phyloP scores from a whole-genome alignment of 2,113 vertebrate genomes.

The Pedionomus torquatus region DNA sequence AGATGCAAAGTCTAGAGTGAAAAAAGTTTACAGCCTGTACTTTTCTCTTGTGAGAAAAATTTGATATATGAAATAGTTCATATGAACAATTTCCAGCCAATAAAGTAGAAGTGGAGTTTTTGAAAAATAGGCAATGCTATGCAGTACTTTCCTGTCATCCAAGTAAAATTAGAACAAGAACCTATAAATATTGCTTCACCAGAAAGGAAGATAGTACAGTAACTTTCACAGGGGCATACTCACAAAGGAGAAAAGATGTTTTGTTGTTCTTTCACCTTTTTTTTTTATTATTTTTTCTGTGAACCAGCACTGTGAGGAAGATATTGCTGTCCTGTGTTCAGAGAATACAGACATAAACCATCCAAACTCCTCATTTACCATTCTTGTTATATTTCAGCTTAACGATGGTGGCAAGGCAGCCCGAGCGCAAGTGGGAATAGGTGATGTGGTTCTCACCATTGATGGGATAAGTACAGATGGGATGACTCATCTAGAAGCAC shows the following conservation, averaged over 20 bases:
- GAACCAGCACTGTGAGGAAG: neutral
- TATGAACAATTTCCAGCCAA: neutral
- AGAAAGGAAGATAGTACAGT: neutral
- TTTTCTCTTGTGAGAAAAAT: neutral
- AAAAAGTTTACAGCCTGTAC: neutral
- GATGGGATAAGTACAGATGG: constrained; percentile 89
- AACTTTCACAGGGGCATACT: neutral
- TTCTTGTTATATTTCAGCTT: constrained; percentile 78
- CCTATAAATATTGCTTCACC: neutral
- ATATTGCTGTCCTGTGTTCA: neutral
- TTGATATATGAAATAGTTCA: neutral
- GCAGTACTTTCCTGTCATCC: neutral
- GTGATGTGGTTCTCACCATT: constrained; percentile 92
- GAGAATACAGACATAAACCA: neutral
- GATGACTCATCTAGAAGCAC: constrained; percentile 98
- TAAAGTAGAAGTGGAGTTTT: neutral
- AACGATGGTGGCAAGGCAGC: constrained; percentile 91
- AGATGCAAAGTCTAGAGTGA: neutral
- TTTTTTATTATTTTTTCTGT: neutral
- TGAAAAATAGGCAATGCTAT: neutral
- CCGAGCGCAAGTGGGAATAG: constrained; percentile 85
- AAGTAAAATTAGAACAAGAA: neutral
- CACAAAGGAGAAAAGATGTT: neutral
- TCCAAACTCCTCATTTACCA: neutral
- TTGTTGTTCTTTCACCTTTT: neutral